These are phyloP conservation scores for Nemopilema nomurai DNA, from an alignment of 30 jellyfish, hydroid and myxozoan species.

Conservation along the genomic window DNA sequence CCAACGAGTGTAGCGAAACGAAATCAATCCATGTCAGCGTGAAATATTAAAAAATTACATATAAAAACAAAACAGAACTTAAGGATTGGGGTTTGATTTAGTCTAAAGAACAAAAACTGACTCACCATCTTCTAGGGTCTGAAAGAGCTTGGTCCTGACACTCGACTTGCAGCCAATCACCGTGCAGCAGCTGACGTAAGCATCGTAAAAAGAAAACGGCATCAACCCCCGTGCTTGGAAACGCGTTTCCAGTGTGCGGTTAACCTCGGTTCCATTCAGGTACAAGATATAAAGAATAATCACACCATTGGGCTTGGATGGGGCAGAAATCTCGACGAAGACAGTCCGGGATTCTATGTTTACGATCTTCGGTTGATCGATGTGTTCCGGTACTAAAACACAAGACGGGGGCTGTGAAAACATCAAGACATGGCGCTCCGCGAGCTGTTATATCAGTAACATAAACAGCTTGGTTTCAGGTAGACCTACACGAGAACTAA, in stretches of 20 bases:
- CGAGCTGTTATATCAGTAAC: no score
- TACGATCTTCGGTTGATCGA: conserved; percentile 84
- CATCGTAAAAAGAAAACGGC: conserved; percentile 71
- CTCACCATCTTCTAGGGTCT: conserved; percentile 88
- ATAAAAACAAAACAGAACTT: background rate
- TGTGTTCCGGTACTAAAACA: conserved; percentile 72
- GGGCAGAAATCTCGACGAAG: conserved; percentile 82
- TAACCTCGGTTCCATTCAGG: conserved; percentile 61
- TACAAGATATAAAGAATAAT: conserved; percentile 67
- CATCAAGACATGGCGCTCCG: no score
- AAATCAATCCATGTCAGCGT: background rate
- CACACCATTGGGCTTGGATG: conserved; percentile 84
- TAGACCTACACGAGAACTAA: no score
- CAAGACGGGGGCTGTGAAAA: background rate
- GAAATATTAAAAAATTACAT: background rate
- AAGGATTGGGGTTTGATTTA: no score
- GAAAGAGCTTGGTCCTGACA: conserved; percentile 35
- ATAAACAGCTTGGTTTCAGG: no score
- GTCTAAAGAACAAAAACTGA: background rate
- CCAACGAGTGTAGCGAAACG: no score
- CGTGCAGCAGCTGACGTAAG: conserved; percentile 85
- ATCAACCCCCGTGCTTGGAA: conserved; percentile 44
- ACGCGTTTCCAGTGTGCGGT: conserved; percentile 55
- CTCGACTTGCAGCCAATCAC: conserved; percentile 79
- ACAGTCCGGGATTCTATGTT: conserved; percentile 76